Evolutionary conservation across 2,888 invertebrate species (phyloP), one percentile per base, ranked within the genome.

Genomic region (Merodon equestris): DNA sequence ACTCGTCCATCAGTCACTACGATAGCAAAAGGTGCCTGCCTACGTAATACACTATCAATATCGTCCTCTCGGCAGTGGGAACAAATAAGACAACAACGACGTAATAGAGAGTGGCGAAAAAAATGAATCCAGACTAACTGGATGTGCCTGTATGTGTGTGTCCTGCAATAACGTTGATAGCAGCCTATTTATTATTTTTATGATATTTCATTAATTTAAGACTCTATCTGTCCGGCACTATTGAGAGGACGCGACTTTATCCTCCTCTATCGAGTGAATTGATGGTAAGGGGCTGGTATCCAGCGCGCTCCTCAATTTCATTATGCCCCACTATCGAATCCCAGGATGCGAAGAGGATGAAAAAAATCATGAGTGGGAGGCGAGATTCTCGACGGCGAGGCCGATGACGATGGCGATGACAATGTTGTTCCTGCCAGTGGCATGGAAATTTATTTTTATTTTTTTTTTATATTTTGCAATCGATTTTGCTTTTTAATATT

Each of bases 141-240:
- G 2, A 4, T 27, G 27, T 57, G 48, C 57, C 36, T 60, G 51
- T 67, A 57, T 53, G 61, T 45, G 42, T 73, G 36, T 77, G 75
- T 82, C 81, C 81, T 82, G 81, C 68, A 72, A 83, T 83, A 82
- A 77, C 81, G 82, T 63, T 83, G 83, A 83, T 83, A 82, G 81
- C 81, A 71, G 77, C 67, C 77, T 71, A 82, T 83, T 83, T 83
- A 82, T 82, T 82, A 83, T 75, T 81, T 83, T 83, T 83, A 83
- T 83, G 83, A 83, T 82, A 81, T 83, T 83, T 82, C 83, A 83
- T 83, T 83, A 83, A 82, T 82, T 82, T 82, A 81, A 72, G 76
- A 74, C 79, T 73, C 67, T 60, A 64, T 79, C 79, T 56, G 27
- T 27, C 54, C 54, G 54, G 48, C 58, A 54, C 57, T 75, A 64